Evolutionary conservation across 2,797 vertebrate species (phyloP).

Genomic region (Anas bernieri): DNA sequence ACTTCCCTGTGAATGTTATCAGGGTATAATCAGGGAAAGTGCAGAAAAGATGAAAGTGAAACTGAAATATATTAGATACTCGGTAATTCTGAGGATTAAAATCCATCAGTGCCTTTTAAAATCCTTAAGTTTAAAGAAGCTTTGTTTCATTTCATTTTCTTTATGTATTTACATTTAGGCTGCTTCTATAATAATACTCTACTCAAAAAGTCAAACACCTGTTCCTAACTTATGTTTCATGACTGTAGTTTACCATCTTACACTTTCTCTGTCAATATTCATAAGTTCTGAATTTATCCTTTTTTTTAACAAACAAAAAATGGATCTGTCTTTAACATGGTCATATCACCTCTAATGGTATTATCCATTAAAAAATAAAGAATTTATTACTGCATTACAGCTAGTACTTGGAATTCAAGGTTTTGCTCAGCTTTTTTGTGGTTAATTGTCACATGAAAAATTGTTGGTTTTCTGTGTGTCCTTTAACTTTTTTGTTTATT

Average conservation of each 20-base stretch:
- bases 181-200: not conserved
- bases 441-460: not conserved
- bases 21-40: not conserved
- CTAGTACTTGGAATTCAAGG: not conserved
- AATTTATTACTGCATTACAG: not conserved
- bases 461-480: rapidly evolving
- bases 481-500: not conserved
- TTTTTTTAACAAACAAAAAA: not conserved
- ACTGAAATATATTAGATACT: not conserved
- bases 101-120: not conserved
- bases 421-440: not conserved
- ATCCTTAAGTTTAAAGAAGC: not conserved
- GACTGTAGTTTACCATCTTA: not conserved
- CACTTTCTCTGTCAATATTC: not conserved
- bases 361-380: not conserved
- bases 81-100: not conserved
- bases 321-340: not conserved
- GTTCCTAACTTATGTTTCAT: not conserved
- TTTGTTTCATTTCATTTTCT: not conserved
- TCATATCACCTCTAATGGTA: not conserved
- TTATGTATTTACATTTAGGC: not conserved
- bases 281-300: not conserved
- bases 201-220: not conserved
- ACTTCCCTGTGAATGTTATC: not conserved
- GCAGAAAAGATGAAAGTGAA: not conserved